Evolutionary conservation across 2,888 invertebrate species (phyloP).

Genomic region (Acanthoscelides obtectus): DNA sequence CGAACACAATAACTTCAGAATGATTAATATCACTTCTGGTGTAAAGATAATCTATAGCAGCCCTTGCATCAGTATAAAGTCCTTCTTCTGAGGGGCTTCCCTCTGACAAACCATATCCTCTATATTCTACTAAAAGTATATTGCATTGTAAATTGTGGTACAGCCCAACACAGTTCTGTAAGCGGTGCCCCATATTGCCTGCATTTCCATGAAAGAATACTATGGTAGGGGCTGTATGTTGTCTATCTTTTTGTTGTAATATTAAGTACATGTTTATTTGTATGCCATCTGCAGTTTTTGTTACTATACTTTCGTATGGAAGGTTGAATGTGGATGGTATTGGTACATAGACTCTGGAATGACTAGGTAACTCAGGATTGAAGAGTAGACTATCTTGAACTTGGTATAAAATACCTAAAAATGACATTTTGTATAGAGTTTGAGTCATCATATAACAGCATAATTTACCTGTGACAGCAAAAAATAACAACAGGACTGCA

Average conservation of each 20-base stretch:
- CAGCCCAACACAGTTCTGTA: slow-evolving; percentile 79
- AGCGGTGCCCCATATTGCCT: slow-evolving; percentile 85
- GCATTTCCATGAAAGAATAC: slow-evolving; percentile 95
- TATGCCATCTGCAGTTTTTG: slow-evolving; percentile 71
- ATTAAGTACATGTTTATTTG: slow-evolving; percentile 79
- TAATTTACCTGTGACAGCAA: slow-evolving; percentile 65
- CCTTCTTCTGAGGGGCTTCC: slow-evolving; percentile 86
- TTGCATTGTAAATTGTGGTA: slow-evolving; percentile 80
- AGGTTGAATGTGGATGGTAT: slow-evolving; percentile 81
- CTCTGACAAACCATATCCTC: slow-evolving; percentile 90
- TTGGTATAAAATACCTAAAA: slow-evolving; percentile 74
- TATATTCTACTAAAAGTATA: slow-evolving; percentile 88
- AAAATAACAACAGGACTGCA: slow-evolving; percentile 64
- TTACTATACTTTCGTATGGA: slow-evolving; percentile 78
- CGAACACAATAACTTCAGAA: slow-evolving; percentile 82
- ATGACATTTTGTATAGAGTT: slow-evolving; percentile 6
- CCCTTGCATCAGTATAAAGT: slow-evolving; percentile 80
- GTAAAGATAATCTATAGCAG: slow-evolving; percentile 79
- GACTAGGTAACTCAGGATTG: slow-evolving; percentile 84
- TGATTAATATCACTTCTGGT: slow-evolving; percentile 79
- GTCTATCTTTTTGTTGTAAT: slow-evolving; percentile 64
- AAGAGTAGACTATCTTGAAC: slow-evolving; percentile 83
- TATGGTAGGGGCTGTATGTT: slow-evolving; percentile 72
- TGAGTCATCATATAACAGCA: background rate
- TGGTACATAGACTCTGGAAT: slow-evolving; percentile 83